phyloP scores from a whole-genome alignment of 1,140 invertebrate genomes.

The Drosophila serrata region DNA sequence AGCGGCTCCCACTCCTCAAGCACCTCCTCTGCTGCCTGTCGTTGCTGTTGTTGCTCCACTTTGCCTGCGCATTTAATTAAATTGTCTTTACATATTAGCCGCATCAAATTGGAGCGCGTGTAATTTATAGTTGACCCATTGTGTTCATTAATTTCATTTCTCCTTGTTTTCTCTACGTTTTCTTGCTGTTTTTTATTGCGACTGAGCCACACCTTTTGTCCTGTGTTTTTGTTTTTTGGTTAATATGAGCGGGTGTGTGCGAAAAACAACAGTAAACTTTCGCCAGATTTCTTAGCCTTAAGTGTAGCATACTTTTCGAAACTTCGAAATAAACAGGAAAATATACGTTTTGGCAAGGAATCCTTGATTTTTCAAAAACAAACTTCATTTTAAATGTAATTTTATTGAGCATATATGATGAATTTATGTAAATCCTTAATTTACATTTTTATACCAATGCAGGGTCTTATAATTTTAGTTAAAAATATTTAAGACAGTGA shows the following conservation, averaged over 20 bases:
- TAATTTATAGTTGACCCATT: constrained; percentile 80
- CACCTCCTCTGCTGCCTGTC: background rate
- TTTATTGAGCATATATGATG: too few relatives aligned
- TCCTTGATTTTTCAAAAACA: background rate
- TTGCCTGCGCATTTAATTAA: constrained; percentile 77
- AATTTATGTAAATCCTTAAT: too few relatives aligned
- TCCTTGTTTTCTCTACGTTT: constrained; percentile 24
- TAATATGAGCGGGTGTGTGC: background rate
- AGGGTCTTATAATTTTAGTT: background rate
- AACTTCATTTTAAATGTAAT: background rate
- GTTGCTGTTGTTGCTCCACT: constrained; percentile 41
- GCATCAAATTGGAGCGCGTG: constrained; percentile 72
- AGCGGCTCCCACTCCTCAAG: constrained; percentile 2
- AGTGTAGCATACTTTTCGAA: constrained; percentile 38
- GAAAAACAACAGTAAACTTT: background rate
- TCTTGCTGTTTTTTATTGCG: constrained; percentile 13
- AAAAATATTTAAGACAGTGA: background rate
- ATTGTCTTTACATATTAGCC: constrained; percentile 74
- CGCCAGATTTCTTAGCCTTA: background rate
- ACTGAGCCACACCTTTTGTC: constrained; percentile 46
- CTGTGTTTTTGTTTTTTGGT: background rate
- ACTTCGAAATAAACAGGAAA: background rate
- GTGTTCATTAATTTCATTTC: constrained; percentile 69
- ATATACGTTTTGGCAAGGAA: background rate
- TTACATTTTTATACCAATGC: too few relatives aligned